These are phyloP conservation scores for Ctenomys sociabilis DNA, from an alignment of 2,113 vertebrate genomes.

Conservation along the genomic window DNA sequence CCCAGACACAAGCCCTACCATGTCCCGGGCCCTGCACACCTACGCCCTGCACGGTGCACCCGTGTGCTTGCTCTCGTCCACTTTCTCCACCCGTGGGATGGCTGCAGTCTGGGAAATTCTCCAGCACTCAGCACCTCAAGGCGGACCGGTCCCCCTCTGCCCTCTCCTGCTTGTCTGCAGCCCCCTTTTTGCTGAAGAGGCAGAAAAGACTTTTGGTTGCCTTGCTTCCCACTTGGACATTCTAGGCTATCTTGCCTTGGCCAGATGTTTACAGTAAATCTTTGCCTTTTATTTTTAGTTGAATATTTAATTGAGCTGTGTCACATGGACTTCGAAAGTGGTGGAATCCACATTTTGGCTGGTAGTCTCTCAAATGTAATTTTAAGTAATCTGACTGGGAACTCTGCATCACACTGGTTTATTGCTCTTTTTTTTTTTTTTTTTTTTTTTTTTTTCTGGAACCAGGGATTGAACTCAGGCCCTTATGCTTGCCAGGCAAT, in stretches of 20 bases:
- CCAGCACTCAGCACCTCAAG: not conserved
- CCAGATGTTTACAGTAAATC: not conserved
- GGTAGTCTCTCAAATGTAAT: not conserved
- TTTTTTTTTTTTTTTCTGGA: too few species aligned
- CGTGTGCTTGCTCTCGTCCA: not conserved
- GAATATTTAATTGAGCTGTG: not conserved
- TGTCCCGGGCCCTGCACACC: fast-evolving
- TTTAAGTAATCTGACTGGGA: not conserved
- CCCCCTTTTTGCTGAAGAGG: not conserved
- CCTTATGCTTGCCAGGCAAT: too few species aligned
- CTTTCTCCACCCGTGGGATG: not conserved
- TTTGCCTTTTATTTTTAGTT: not conserved
- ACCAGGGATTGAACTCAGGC: too few species aligned
- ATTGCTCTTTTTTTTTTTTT: too few species aligned
- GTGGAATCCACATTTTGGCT: not conserved
- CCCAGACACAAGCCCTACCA: too few species aligned
- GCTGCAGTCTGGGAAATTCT: not conserved
- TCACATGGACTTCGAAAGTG: not conserved
- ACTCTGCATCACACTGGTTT: not conserved
- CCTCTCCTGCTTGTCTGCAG: not conserved
- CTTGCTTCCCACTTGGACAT: not conserved
- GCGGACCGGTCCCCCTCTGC: not conserved
- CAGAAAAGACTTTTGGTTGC: not conserved
- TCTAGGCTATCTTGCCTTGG: not conserved
- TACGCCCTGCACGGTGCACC: not conserved